These are phyloP conservation scores for Eremophila alpestris DNA, from an alignment of 2,797 vertebrate genomes.

Conservation along the genomic window DNA sequence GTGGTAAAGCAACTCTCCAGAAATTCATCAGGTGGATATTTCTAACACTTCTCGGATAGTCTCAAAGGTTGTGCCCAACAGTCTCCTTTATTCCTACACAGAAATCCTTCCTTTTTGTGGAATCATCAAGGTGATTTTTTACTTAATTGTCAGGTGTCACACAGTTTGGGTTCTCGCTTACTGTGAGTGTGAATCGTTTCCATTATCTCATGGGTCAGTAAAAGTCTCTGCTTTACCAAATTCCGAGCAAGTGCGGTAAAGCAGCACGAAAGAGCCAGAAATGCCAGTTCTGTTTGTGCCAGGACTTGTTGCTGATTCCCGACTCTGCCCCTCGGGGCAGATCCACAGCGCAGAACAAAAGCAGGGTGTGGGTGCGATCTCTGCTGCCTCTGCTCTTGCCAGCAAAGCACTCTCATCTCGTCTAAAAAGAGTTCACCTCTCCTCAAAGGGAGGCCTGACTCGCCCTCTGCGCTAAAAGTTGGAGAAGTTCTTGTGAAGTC, in stretches of 20 bases:
- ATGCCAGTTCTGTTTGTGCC: neutral
- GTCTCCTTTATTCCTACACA: neutral
- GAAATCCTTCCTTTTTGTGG: neutral
- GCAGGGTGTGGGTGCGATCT: neutral
- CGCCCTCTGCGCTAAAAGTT: neutral
- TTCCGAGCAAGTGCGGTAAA: neutral
- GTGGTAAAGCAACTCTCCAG: neutral
- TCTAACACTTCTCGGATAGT: neutral
- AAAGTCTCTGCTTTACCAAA: neutral
- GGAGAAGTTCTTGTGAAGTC: neutral
- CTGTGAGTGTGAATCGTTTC: neutral
- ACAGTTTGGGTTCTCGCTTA: neutral
- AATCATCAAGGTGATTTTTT: neutral
- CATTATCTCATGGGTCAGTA: neutral
- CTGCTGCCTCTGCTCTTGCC: neutral
- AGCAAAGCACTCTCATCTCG: neutral
- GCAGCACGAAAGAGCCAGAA: neutral
- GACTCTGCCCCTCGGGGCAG: neutral
- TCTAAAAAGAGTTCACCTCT: neutral
- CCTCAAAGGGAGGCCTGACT: neutral
- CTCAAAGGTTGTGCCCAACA: neutral
- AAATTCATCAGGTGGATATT: neutral
- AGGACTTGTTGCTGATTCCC: neutral
- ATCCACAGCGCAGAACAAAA: neutral
- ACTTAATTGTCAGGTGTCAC: neutral